Percentiles rank a stretch among this genome's conserved stretches.
Evolutionary conservation across 1,140 invertebrate species (phyloP).

Genomic region (Ceratoteleas bidentatus): DNA sequence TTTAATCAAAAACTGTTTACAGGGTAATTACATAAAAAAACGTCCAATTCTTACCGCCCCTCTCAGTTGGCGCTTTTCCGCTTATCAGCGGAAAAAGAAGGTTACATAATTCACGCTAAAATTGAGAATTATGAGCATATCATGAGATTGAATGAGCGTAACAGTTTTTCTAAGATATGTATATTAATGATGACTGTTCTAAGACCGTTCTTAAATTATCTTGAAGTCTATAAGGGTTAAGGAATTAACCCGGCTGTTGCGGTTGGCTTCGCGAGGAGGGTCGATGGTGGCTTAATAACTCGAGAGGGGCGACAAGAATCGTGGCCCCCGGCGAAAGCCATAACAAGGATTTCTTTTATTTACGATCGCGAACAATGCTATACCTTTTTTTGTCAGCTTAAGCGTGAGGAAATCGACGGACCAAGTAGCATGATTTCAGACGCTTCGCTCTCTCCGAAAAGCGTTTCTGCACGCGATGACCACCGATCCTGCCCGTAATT

Average conservation of each 20-base stretch:
- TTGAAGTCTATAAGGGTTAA: slow-evolving; percentile 80
- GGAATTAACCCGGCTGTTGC: slow-evolving; percentile 76
- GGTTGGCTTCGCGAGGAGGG: slow-evolving; percentile 55
- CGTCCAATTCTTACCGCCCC: too few relatives aligned
- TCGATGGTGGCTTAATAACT: slow-evolving; percentile 73
- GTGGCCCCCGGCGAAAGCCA: slow-evolving; percentile 74
- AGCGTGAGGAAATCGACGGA: slow-evolving; percentile 50
- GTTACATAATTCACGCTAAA: too few relatives aligned
- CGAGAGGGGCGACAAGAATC: slow-evolving; percentile 60
- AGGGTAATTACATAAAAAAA: too few relatives aligned
- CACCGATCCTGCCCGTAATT: slow-evolving; percentile 71
- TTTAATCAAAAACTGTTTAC: too few relatives aligned
- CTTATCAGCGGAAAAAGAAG: too few relatives aligned
- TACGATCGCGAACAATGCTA: slow-evolving; percentile 75
- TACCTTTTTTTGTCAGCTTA: slow-evolving; percentile 34
- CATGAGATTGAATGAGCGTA: too few relatives aligned
- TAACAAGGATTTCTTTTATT: slow-evolving; percentile 82
- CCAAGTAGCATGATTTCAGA: slow-evolving; percentile 74
- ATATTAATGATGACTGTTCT: slow-evolving; percentile 30
- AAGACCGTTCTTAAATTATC: slow-evolving; percentile 76
- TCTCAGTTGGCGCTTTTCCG: too few relatives aligned
- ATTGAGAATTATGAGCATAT: too few relatives aligned
- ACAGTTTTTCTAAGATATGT: background rate
- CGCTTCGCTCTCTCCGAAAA: slow-evolving; percentile 66
- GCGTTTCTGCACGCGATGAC: slow-evolving; percentile 70